Conservation (phyloP, 2,797 vertebrate genomes). For the Fratercula arctica region DNA sequence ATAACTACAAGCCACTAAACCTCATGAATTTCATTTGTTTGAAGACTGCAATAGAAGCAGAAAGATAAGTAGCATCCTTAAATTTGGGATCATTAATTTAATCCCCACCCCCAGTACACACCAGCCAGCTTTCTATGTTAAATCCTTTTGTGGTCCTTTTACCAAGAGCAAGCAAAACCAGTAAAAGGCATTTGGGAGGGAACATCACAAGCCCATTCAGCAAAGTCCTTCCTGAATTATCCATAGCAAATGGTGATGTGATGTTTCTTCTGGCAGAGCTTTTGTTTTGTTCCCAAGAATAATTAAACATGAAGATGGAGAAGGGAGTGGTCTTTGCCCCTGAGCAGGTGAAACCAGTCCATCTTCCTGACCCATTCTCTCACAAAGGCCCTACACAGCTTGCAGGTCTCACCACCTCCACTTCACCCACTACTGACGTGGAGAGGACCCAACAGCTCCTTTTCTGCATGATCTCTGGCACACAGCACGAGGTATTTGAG, state of each 20-base stretch:
- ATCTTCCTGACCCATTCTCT: not conserved
- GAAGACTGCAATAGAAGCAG: constrained; percentile 30
- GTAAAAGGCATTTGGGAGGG: not conserved
- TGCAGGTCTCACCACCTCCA: not conserved
- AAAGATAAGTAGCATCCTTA: constrained; percentile 56
- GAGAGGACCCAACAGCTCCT: not conserved
- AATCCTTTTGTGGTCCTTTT: not conserved
- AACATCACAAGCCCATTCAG: not conserved
- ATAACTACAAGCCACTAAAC: constrained; percentile 57
- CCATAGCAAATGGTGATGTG: rapidly evolving
- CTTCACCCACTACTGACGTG: not conserved
- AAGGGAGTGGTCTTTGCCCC: rapidly evolving
- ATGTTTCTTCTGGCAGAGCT: not conserved
- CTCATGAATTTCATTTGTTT: constrained; percentile 59
- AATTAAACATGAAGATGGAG: not conserved
- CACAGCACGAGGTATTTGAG: not conserved
- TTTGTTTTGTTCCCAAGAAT: not conserved
- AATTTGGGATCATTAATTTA: constrained; percentile 49
- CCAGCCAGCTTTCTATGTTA: not conserved
- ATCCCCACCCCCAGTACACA: not conserved
- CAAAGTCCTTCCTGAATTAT: not conserved
- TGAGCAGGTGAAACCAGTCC: not conserved
- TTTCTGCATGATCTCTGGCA: not conserved
- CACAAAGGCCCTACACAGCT: not conserved
- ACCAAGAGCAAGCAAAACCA: constrained; percentile 1